These are phyloP conservation scores for Porites divaricata DNA, from an alignment of 92 coral and sea anemone species.

Conservation along the genomic window DNA sequence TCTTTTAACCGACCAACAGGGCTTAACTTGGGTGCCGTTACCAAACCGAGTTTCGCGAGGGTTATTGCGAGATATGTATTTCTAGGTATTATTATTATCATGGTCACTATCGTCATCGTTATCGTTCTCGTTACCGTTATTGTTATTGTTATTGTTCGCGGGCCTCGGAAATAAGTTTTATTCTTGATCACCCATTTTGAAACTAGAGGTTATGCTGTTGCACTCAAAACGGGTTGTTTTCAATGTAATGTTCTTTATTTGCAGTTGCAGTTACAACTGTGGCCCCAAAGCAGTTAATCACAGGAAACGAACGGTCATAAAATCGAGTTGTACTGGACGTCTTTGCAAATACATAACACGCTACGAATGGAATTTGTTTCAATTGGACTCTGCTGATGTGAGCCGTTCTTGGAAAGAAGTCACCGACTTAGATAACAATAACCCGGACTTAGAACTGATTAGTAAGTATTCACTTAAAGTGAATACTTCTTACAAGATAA, in stretches of 20 bases:
- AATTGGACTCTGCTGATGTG: not conserved
- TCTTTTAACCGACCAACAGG: too few species aligned
- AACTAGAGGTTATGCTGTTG: too few species aligned
- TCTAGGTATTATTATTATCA: too few species aligned
- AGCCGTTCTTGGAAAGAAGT: conserved; percentile 40
- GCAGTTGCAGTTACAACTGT: conserved; percentile 67
- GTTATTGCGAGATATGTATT: too few species aligned
- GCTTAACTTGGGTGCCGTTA: too few species aligned
- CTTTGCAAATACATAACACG: conserved; percentile 56
- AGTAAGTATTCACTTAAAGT: conserved; percentile 25
- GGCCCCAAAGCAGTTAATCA: conserved; percentile 55
- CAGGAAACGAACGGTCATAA: conserved; percentile 42
- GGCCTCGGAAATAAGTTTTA: too few species aligned
- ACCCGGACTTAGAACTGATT: conserved; percentile 67
- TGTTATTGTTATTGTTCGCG: too few species aligned
- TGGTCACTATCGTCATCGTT: too few species aligned
- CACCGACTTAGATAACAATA: conserved; percentile 57
- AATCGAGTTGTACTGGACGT: conserved; percentile 59
- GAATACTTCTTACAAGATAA: conserved; percentile 24
- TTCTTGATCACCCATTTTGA: too few species aligned
- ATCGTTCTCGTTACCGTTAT: too few species aligned
- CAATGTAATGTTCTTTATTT: not conserved
- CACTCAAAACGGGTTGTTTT: too few species aligned
- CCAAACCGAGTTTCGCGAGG: too few species aligned
- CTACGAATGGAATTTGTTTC: conserved; percentile 59